Base-by-base conservation (phyloP, 2,888 invertebrate species). In the Euplagia quadripunctaria region DNA sequence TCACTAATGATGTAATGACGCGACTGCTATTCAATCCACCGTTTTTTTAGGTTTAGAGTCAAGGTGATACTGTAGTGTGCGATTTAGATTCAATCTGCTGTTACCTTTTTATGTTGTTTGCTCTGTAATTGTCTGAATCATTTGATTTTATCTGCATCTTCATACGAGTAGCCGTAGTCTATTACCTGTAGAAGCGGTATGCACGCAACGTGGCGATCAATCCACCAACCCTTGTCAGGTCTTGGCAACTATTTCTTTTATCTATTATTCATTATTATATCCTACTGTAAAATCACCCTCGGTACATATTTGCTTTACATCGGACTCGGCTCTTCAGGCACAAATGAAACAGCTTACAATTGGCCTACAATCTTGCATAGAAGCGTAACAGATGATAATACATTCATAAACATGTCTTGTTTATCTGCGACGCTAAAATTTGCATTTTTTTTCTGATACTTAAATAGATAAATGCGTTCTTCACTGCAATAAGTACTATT, bases 1-100 rank as follows among this genome's bases (percentile, higher is more conserved):
- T 83, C 72, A 67, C 61, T 84, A 85, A 84, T 85, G 77, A 78
- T 73, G 73, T 83, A 85, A 85, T 79, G 76, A 77, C 73, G 69
- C 70, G 42, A 68, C 20, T 42, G 72, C 68, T 76, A 71, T 78
- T 82, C 64, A 79, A 80, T 76, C 71, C 71, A 64, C 49, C 73
- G 76, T 82, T 46, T 82, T 83, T 84, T 82, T 82, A 80, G 77
- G 66, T 77, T 68, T 65, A 71, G 20, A 74, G 68, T 75, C 79
- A 84, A 84, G 84, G 82, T 76, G 68, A 82, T 74, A 58, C 68
- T 70, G 71, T 61, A 31, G 61, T 74, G 68, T 70, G 49, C 77
- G 71, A 66, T 79, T 82, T 74, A 74, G 72, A 81, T 76, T 63
- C 65, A 74, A 81, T 81, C 75, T 70, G 42, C 9, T 80, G 70